phyloP scores from a whole-genome alignment of 1,140 invertebrate genomes.

The Drosophila burlai region DNA sequence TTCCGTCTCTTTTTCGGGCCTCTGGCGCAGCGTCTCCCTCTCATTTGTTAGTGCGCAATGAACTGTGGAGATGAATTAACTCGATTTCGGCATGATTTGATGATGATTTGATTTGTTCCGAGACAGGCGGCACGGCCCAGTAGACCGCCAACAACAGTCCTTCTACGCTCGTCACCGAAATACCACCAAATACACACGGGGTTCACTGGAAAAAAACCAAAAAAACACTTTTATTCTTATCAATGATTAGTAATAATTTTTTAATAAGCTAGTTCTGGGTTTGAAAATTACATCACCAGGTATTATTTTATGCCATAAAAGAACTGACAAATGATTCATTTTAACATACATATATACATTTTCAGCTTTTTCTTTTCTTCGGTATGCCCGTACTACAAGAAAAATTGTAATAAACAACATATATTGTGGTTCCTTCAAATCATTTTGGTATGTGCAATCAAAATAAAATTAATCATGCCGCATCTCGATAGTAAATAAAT shows the following conservation, averaged over 20 bases:
- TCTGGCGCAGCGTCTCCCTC: slow-evolving; percentile 11
- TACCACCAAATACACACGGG: background rate
- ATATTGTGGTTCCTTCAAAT: too few species aligned
- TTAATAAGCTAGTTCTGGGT: too few species aligned
- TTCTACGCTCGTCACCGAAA: background rate
- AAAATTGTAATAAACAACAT: too few species aligned
- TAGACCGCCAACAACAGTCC: slow-evolving; percentile 14
- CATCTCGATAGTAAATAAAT: too few species aligned
- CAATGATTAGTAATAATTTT: too few species aligned
- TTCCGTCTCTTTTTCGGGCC: background rate
- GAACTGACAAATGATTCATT: background rate
- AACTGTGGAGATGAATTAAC: slow-evolving; percentile 75
- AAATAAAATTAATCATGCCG: too few species aligned
- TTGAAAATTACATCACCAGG: background rate
- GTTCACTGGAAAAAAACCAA: slow-evolving; percentile 4
- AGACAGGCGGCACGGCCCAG: slow-evolving; percentile 40
- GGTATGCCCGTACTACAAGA: too few species aligned
- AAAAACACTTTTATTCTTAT: background rate
- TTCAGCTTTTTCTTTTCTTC: background rate
- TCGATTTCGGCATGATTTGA: slow-evolving; percentile 77
- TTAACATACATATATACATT: background rate
- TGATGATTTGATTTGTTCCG: slow-evolving; percentile 76
- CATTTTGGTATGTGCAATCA: too few species aligned
- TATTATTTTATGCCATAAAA: background rate
- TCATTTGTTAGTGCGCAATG: slow-evolving; percentile 68